Conservation (phyloP, 2,888 invertebrate species). For the Drosophila robusta region DNA sequence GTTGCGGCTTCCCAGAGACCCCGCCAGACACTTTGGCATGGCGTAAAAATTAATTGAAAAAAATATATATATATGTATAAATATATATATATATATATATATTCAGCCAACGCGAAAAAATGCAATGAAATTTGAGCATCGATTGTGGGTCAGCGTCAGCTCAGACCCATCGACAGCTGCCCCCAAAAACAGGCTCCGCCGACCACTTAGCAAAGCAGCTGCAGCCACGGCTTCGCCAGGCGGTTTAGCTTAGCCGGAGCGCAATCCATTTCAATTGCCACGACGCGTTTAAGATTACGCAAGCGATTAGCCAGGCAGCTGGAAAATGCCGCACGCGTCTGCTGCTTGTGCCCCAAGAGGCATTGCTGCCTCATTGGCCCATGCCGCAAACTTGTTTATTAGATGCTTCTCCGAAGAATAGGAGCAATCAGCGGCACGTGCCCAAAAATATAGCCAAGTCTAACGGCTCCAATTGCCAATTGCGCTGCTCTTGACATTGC, state of each 20-base stretch:
- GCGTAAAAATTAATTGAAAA: conserved; percentile 74
- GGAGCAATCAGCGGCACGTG: conserved; percentile 61
- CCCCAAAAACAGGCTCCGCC: conserved; percentile 32
- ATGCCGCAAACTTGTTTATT: conserved; percentile 68
- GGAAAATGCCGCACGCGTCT: conserved; percentile 75
- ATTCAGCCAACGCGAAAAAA: conserved; percentile 47
- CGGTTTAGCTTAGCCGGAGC: conserved; percentile 43
- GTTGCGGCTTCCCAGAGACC: conserved; percentile 18
- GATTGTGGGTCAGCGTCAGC: conserved; percentile 70
- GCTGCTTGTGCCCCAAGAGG: conserved; percentile 18
- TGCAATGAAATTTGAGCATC: conserved; percentile 79
- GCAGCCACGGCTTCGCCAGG: conserved; percentile 52
- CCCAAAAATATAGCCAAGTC: conserved; percentile 16
- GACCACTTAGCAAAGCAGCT: conserved; percentile 36
- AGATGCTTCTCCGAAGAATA: conserved; percentile 50
- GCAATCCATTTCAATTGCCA: conserved; percentile 79
- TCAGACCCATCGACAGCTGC: conserved; percentile 59
- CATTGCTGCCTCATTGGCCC: conserved; percentile 1
- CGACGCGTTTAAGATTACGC: conserved; percentile 80
- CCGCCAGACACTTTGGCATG: conserved; percentile 68
- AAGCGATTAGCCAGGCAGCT: conserved; percentile 80
- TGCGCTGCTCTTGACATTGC: conserved; percentile 22
- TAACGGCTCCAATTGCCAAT: background rate
- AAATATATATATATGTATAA: conserved; percentile 30
- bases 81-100: conserved; percentile 28